Conservation (phyloP, 2,888 invertebrate species). For the Amphipoea oculea region DNA sequence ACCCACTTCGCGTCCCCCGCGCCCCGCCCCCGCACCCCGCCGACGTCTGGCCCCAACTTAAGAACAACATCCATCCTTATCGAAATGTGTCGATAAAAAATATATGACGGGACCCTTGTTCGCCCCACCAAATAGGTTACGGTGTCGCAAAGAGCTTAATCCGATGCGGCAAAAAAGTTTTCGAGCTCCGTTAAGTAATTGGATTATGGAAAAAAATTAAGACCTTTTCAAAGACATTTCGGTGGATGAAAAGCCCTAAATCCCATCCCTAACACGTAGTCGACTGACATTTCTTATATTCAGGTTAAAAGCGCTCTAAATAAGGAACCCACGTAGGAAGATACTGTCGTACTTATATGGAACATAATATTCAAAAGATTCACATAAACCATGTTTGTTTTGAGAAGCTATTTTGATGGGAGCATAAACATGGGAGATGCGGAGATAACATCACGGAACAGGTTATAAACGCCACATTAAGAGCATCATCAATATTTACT, state of each 20-base stretch:
- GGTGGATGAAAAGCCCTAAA: conserved; percentile 26
- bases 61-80: conserved; percentile 74
- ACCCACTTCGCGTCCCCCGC: conserved; percentile 72
- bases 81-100: conserved; percentile 74
- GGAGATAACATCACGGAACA: conserved; percentile 35
- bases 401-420: conserved; percentile 44
- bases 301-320: conserved; percentile 33
- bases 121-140: conserved; percentile 65
- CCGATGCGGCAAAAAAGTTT: conserved; percentile 64
- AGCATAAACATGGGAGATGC: conserved; percentile 27
- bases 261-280: conserved; percentile 12
- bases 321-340: conserved; percentile 22
- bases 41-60: conserved; percentile 67
- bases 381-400: conserved; percentile 47
- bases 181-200: conserved; percentile 59
- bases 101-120: conserved; percentile 69
- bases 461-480: conserved; percentile 34
- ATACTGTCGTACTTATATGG: conserved; percentile 32
- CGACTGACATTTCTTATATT: conserved; percentile 20
- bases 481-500: conserved; percentile 46
- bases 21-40: conserved; percentile 56
- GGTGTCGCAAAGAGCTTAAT: conserved; percentile 63
- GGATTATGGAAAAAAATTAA: conserved; percentile 59
- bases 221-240: conserved; percentile 38
- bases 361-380: conserved; percentile 40